A percentile compares a stretch with the other conserved stretches of the same genome.
These are phyloP conservation scores for Arothron firmamentum DNA, from an alignment of 2,113 vertebrate genomes.

Conservation along the genomic window DNA sequence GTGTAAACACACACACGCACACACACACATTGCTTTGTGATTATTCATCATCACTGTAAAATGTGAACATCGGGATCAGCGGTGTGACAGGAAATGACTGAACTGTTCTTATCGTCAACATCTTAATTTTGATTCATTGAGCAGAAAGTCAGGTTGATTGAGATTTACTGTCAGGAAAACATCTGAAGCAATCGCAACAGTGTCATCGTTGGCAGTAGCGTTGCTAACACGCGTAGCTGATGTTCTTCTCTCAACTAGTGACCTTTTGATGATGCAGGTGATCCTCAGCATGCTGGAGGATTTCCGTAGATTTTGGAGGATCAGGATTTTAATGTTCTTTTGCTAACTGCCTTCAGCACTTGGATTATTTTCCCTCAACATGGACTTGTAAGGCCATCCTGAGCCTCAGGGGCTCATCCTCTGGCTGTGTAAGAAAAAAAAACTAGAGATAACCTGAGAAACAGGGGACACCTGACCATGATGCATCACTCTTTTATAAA, in stretches of 20 bases:
- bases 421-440: conserved; percentile 47
- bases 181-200: too few species aligned
- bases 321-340: conserved; percentile 30
- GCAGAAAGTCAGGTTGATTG: too few species aligned
- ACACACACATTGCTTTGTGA: background rate
- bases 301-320: conserved; percentile 18
- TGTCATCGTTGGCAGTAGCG: background rate
- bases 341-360: background rate
- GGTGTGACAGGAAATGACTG: too few species aligned
- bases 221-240: accelerated
- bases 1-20: conserved; percentile 5
- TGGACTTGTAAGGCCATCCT: conserved; percentile 56
- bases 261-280: conserved; percentile 16
- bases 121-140: too few species aligned
- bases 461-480: conserved; percentile 17
- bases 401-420: conserved; percentile 1
- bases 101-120: too few species aligned
- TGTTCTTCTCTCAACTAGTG: background rate
- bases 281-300: conserved; percentile 14
- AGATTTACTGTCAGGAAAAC: too few species aligned
- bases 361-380: conserved; percentile 25
- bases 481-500: conserved; percentile 22
- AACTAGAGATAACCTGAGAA: background rate
- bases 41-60: background rate
- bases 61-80: background rate